Evolutionary conservation across 2,113 vertebrate species (phyloP).

Genomic region (Chamaea fasciata): DNA sequence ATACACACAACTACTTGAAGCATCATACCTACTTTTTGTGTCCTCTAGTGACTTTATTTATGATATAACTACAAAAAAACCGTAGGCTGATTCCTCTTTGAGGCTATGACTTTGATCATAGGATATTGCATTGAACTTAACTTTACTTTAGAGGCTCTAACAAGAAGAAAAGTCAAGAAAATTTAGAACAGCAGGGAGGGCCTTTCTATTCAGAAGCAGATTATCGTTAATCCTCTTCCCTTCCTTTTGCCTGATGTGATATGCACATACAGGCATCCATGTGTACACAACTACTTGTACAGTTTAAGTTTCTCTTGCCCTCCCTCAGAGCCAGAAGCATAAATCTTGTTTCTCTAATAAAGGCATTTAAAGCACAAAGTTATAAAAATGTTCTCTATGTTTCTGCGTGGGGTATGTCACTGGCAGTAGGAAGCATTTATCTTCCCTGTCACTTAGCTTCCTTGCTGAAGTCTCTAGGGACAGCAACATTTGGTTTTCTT

Average conservation of each 20-base stretch:
- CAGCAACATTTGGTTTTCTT: slow-evolving; percentile 63
- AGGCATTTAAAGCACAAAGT: slow-evolving; percentile 68
- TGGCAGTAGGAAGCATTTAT: slow-evolving; percentile 75
- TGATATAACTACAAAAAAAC: background rate
- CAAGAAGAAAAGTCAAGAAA: slow-evolving; percentile 10
- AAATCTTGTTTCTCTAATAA: slow-evolving; percentile 75
- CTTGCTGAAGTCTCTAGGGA: slow-evolving; percentile 37
- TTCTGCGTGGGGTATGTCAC: slow-evolving; percentile 67
- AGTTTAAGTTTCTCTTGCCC: slow-evolving; percentile 34
- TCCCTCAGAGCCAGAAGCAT: slow-evolving; percentile 55
- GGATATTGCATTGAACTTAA: background rate
- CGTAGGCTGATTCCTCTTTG: background rate
- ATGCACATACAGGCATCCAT: background rate
- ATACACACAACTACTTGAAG: background rate
- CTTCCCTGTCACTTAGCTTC: slow-evolving; percentile 69
- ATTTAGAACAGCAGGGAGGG: slow-evolving; percentile 8
- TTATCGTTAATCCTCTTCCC: slow-evolving; percentile 36
- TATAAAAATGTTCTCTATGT: slow-evolving; percentile 73
- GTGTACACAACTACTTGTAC: background rate
- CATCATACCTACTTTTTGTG: background rate
- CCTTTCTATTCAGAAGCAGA: slow-evolving; percentile 1
- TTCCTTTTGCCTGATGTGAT: background rate
- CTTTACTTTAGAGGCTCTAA: background rate
- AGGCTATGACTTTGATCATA: background rate
- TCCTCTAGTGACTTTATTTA: background rate